These are phyloP conservation scores for Sylvia borin DNA, from an alignment of 2,797 vertebrate genomes.

Conservation along the genomic window DNA sequence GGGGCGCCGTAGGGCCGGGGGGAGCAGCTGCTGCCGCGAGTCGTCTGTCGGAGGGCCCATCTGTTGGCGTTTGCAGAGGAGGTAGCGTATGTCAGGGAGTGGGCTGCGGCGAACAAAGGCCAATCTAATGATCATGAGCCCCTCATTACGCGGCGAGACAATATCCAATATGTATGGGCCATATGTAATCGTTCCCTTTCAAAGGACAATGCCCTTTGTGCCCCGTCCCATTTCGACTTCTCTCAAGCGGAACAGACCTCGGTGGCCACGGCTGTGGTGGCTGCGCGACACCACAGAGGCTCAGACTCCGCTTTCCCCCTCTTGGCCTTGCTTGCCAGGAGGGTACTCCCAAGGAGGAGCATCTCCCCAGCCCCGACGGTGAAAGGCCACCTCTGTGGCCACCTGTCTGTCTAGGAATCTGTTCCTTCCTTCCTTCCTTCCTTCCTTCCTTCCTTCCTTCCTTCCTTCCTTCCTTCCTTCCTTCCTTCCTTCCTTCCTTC, in stretches of 20 bases:
- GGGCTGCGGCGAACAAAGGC: constrained; percentile 82
- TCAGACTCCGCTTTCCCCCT: background rate
- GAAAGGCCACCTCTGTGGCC: background rate
- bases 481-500: too few species aligned
- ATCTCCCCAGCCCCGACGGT: background rate
- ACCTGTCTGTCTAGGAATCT: background rate
- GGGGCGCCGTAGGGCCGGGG: constrained; percentile 1
- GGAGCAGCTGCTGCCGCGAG: constrained; percentile 93
- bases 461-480: too few species aligned
- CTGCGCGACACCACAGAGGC: constrained; percentile 9
- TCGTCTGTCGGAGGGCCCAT: constrained; percentile 91
- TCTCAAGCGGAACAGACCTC: constrained; percentile 74
- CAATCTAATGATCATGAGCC: constrained; percentile 81
- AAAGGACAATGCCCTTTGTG: constrained; percentile 88
- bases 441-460: background rate
- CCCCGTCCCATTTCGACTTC: constrained; percentile 66
- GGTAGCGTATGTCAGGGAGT: constrained; percentile 92
- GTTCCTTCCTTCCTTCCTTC: background rate
- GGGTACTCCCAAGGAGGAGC: background rate
- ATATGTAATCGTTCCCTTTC: constrained; percentile 93
- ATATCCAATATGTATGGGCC: constrained; percentile 86
- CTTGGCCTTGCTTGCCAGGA: background rate
- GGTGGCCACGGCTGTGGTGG: constrained; percentile 26
- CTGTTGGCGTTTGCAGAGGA: constrained; percentile 92
- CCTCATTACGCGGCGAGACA: constrained; percentile 87